A percentile compares a stretch with the other conserved stretches of the same genome.
Conservation (phyloP, 1,140 invertebrate species). For the Lasaia peninsularis region DNA sequence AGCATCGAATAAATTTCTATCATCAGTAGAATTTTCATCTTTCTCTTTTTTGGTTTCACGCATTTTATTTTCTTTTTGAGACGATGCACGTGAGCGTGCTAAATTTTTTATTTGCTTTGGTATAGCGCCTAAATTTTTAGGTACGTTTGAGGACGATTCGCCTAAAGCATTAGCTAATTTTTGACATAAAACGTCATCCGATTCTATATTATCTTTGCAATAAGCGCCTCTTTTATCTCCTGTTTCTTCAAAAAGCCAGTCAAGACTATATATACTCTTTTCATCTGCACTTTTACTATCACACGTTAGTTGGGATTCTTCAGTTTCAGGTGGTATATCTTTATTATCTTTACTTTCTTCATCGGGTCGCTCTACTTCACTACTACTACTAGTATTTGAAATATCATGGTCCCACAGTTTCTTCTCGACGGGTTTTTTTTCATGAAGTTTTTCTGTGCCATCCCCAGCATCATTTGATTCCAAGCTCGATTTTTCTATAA, state of each 20-base stretch:
- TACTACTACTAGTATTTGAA: slow-evolving; percentile 79
- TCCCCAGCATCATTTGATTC: slow-evolving; percentile 71
- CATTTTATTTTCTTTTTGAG: slow-evolving; percentile 74
- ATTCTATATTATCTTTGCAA: slow-evolving; percentile 33
- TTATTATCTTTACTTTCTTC: slow-evolving; percentile 46
- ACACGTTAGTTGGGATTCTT: slow-evolving; percentile 59
- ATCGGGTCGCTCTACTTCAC: slow-evolving; percentile 56
- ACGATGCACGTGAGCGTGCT: slow-evolving; percentile 68
- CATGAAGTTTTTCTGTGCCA: slow-evolving; percentile 43
- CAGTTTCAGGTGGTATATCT: slow-evolving; percentile 48
- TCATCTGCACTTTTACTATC: slow-evolving; percentile 70
- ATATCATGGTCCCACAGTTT: slow-evolving; percentile 74
- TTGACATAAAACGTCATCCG: slow-evolving; percentile 47
- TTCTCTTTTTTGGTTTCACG: slow-evolving; percentile 67
- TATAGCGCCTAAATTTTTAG: slow-evolving; percentile 84
- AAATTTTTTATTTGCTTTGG: slow-evolving; percentile 81
- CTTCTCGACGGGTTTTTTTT: slow-evolving; percentile 54
- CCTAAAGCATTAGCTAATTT: slow-evolving; percentile 58
- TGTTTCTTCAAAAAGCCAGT: slow-evolving; percentile 70
- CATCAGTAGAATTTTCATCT: slow-evolving; percentile 65
- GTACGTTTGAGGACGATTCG: slow-evolving; percentile 66
- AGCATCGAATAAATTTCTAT: slow-evolving; percentile 64
- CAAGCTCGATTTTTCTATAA: slow-evolving; percentile 78
- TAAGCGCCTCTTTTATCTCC: slow-evolving; percentile 26
- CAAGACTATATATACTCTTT: slow-evolving; percentile 69